Base-by-base conservation (phyloP, 2,797 vertebrate genomes). In the Cuculus canorus region DNA sequence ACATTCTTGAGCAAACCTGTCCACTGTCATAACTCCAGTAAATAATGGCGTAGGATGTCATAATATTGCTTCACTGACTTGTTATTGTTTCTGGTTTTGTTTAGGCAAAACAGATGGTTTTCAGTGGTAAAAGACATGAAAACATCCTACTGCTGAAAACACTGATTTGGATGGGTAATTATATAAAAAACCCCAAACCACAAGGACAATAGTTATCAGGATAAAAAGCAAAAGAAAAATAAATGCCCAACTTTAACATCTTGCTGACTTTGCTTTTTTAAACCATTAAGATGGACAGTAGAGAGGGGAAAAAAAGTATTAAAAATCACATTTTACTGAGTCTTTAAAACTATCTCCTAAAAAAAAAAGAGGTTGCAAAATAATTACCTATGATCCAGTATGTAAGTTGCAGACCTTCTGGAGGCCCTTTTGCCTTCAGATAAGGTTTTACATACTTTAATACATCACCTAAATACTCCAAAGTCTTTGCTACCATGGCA, bases 371-470 rank as follows among this genome's bases (percentile, higher is more conserved):
- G 17, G 57, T 48, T 56, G 35, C 28, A 71, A 90, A 75, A 88
- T 87, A 97, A 98, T 91, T 97, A 99, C 99, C 99, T 66, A 99
- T 98, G 50, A 98, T 98, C 97, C 98, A 97, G 39, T 99, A 99
- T 24, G 98, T 97, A 90, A 99, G 97, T 65, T 99, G 98, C 53
- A 99, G 96, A 30, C 99, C 99, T 96, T 99, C 98, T 45, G 97
- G 96, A 47, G 97, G 98, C 92, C 98, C 98, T 97, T 98, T 99
- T 92, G 96, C 99, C 73, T 98, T 97, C 91, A 99, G 96, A 72
- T 99, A 99, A 11, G 99, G 99, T 97, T 99, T 99, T 66, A 99
- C 98, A 14, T 99, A 98, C 95, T 99, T 99, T 92, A 99, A 93
- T 82, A 99, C 96, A 95, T 99, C 99, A 81, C 99, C 99, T 28